Base-by-base conservation (phyloP, 2,113 vertebrate species). In the Leucopsar rothschildi region DNA sequence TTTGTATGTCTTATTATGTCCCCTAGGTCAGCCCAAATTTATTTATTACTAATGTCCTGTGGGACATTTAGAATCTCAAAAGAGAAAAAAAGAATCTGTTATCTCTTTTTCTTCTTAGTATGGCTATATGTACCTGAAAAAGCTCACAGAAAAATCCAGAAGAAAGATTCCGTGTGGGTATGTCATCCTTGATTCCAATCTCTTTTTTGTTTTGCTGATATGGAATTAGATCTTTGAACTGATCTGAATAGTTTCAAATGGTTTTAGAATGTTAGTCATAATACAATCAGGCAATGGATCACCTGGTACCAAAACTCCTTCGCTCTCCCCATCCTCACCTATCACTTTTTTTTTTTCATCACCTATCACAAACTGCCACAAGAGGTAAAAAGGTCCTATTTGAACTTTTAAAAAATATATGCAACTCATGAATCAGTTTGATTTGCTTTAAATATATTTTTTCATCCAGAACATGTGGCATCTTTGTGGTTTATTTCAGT, bases 381-480 rank as follows among this genome's bases (percentile, higher is more conserved):
- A 33, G 49, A 84, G 37, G 65, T 76, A 77, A 97, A 95, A 89
- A 33, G 29, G 86, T 73, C 80, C 65, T 3, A 65, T 39, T 33
- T 94, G 57, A 92, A 55, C 28, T 11, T 68, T 70, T 44, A 33
- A 55, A 27, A 76, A 93, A 63, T 69, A 53, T 72, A 23, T 55
- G 73, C 45, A 82, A 82, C 56, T 91, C 63, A 56, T 40, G 47
- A 89, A 86, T 94, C 76, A 87, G n/a, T 56, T n/a, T 87, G 68
- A 88, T 90, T 66, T 92, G 15, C 24, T 95, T 92, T 83, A 84
- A 82, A 92, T 86, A 80, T 82, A 40, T 87, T 83, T 84, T 93
- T 29, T 15, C 71, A 71, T 82, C 52, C 29, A 95, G 76, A 92
- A 5, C 64, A 53, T 7, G 7, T 91, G 91, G 86, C 45, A 85